A percentile compares a stretch with the other conserved stretches of the same genome.
Conservation (phyloP, 2,888 invertebrate genomes). For the Trissolcus brochymenae region DNA sequence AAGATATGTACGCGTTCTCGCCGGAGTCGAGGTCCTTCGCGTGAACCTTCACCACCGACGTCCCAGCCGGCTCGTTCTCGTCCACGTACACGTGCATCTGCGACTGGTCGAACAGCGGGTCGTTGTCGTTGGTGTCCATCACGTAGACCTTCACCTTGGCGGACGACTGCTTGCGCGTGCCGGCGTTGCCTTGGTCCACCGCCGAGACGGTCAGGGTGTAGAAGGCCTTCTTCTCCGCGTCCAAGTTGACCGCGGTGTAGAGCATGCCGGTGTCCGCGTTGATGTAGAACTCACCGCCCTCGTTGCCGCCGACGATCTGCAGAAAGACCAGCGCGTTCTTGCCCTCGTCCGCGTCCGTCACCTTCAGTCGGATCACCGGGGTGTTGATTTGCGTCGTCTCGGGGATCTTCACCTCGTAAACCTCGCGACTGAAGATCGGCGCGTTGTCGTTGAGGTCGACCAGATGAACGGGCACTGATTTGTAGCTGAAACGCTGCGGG, state of each 20-base stretch:
- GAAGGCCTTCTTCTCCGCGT: constrained; percentile 89
- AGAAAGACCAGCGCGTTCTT: constrained; percentile 90
- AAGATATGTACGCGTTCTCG: constrained; percentile 96
- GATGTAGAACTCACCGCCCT: constrained; percentile 90
- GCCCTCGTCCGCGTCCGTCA: constrained; percentile 90
- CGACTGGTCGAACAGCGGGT: constrained; percentile 88
- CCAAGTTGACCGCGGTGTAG: constrained; percentile 87
- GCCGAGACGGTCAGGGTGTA: constrained; percentile 94
- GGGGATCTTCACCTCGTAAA: constrained; percentile 90
- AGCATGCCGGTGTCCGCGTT: constrained; percentile 93
- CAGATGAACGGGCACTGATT: constrained; percentile 88
- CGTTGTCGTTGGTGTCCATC: constrained; percentile 95
- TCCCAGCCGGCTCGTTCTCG: constrained; percentile 92
- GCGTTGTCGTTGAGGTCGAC: constrained; percentile 90
- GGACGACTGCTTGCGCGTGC: constrained; percentile 89
- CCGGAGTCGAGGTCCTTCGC: constrained; percentile 94
- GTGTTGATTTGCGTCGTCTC: constrained; percentile 94
- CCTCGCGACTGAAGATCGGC: constrained; percentile 90
- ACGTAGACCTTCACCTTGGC: constrained; percentile 94
- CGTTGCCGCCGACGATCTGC: constrained; percentile 94
- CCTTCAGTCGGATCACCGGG: constrained; percentile 90
- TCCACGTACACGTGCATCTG: constrained; percentile 85
- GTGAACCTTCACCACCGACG: constrained; percentile 87
- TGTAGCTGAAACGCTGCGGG: constrained; percentile 87
- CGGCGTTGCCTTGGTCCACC: constrained; percentile 90